phyloP scores from a whole-genome alignment of 2,113 vertebrate species.

The Chionis minor region DNA sequence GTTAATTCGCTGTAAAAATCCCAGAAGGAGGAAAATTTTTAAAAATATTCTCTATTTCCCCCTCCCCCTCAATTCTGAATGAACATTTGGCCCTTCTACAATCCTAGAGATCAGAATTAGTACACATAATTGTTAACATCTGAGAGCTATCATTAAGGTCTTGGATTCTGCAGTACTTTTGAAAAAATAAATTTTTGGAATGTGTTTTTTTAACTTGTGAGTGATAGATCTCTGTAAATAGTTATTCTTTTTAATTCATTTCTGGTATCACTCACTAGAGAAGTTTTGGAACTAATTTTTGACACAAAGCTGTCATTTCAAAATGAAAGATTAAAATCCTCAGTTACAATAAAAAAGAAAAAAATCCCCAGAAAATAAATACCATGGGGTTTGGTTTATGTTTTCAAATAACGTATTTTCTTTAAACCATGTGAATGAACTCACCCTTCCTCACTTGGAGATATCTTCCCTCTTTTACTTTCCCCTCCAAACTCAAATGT shows the following conservation, averaged over 20 bases:
- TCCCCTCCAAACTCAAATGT: not conserved
- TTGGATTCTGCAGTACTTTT: not conserved
- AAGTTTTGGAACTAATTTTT: not conserved
- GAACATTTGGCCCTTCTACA: not conserved
- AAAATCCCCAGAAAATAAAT: not conserved
- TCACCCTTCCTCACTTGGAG: not conserved
- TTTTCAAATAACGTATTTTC: not conserved
- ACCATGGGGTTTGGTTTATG: accelerated
- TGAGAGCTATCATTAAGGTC: not conserved
- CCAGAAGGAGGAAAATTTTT: not conserved
- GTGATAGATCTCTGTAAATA: not conserved
- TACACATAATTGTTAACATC: not conserved
- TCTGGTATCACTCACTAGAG: not conserved
- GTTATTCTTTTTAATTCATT: not conserved
- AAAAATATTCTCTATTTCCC: not conserved
- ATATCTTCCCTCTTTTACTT: not conserved
- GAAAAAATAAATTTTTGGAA: not conserved
- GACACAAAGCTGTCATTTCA: not conserved
- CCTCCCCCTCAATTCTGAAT: not conserved
- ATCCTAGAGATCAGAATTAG: not conserved
- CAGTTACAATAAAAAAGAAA: not conserved
- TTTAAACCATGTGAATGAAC: accelerated
- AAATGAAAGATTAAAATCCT: not conserved
- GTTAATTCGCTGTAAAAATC: not conserved
- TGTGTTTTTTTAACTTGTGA: not conserved